A percentile compares a stretch with the other conserved stretches of the same genome.
phyloP scores from a whole-genome alignment of 1,140 invertebrate genomes.

The Cherax quadricarinatus region DNA sequence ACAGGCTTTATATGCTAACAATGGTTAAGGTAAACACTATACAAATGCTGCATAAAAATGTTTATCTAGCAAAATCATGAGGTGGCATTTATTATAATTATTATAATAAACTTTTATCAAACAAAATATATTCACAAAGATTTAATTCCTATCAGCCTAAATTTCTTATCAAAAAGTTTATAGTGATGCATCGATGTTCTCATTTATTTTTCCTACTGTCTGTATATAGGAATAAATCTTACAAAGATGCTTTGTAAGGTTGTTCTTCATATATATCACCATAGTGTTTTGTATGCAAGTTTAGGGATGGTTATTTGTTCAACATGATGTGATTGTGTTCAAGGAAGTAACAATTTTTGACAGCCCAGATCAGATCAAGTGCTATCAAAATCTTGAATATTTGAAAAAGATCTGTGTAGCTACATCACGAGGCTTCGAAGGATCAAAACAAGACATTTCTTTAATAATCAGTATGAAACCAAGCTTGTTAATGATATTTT shows the following conservation, averaged over 20 bases:
- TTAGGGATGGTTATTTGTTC: background rate
- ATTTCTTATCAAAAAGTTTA: background rate
- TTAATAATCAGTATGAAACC: background rate
- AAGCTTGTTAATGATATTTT: background rate
- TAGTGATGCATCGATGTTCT: background rate
- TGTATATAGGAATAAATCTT: background rate
- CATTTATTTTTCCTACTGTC: background rate
- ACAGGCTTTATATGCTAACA: constrained; percentile 19
- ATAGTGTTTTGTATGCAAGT: background rate
- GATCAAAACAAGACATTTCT: too few relatives aligned
- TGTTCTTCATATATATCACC: background rate
- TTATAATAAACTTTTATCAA: background rate
- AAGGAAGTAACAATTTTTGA: too few relatives aligned
- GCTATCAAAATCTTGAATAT: too few relatives aligned
- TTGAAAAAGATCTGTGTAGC: too few relatives aligned
- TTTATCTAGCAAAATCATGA: background rate
- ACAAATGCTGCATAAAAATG: constrained; percentile 12
- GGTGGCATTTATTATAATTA: background rate
- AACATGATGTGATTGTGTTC: background rate
- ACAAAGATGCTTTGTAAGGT: background rate
- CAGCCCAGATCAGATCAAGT: too few relatives aligned
- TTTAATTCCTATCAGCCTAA: background rate
- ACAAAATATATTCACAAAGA: background rate
- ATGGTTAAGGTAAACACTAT: constrained; percentile 23
- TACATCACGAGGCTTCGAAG: too few relatives aligned